phyloP scores from a whole-genome alignment of 2,797 vertebrate genomes.

The Alouatta caraya region DNA sequence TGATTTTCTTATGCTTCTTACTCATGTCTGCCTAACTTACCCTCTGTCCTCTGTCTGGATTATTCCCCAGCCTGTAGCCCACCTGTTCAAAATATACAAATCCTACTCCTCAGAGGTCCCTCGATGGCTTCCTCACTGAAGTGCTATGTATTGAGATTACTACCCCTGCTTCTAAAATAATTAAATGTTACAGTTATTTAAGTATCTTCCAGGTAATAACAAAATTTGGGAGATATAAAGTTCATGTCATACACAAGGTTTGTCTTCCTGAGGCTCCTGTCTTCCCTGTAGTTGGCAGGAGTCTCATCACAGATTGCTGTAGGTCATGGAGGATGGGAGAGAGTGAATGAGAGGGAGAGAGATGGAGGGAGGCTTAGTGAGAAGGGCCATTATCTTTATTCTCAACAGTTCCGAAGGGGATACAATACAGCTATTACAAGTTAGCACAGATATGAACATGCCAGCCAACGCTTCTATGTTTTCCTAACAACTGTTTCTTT shows the following conservation, averaged over 20 bases:
- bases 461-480: not conserved
- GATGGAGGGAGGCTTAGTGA: not conserved
- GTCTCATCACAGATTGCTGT: not conserved
- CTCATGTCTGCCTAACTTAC: not conserved
- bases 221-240: not conserved
- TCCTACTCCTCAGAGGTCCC: not conserved
- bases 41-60: not conserved
- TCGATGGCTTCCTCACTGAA: not conserved
- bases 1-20: not conserved
- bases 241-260: not conserved
- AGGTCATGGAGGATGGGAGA: not conserved
- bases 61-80: rapidly evolving
- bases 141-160: not conserved
- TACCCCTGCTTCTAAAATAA: not conserved
- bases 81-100: not conserved
- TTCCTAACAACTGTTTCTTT: not conserved
- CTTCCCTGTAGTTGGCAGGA: not conserved
- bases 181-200: not conserved
- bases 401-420: not conserved
- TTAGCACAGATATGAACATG: not conserved
- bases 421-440: not conserved
- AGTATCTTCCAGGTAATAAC: not conserved
- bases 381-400: not conserved
- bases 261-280: not conserved
- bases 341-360: not conserved